Percentiles rank a stretch among this genome's conserved stretches.
phyloP scores from a whole-genome alignment of 2,888 invertebrate species.

The Xylocampa areola region DNA sequence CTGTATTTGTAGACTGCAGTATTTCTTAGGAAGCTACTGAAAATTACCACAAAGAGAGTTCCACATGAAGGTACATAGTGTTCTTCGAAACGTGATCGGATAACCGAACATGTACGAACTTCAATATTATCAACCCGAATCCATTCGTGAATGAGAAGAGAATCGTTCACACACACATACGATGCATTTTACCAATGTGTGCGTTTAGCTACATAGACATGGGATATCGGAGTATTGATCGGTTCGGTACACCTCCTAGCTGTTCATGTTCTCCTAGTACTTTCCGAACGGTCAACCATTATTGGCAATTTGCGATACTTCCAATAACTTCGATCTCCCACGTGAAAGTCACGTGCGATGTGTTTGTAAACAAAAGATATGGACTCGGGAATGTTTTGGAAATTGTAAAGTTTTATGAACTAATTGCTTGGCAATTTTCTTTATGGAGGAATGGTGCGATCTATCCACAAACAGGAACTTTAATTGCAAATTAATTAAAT shows the following conservation, averaged over 20 bases:
- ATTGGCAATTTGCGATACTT: slow-evolving; percentile 42
- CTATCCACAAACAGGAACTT: no score
- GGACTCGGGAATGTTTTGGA: neutral
- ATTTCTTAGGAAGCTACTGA: no score
- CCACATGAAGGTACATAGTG: neutral
- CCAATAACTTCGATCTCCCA: slow-evolving; percentile 32
- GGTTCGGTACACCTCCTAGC: slow-evolving; percentile 48
- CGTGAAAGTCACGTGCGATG: slow-evolving; percentile 6
- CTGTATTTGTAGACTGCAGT: no score
- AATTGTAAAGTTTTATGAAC: no score
- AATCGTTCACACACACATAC: slow-evolving; percentile 39
- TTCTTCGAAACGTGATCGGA: neutral
- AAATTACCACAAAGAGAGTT: slow-evolving; percentile 1
- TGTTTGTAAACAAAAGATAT: slow-evolving; percentile 26
- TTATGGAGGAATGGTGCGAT: no score
- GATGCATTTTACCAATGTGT: slow-evolving; percentile 31
- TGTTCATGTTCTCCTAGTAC: slow-evolving; percentile 46
- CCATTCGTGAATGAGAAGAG: slow-evolving; percentile 27
- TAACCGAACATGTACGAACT: slow-evolving; percentile 14
- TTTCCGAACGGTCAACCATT: slow-evolving; percentile 39
- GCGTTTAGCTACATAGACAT: slow-evolving; percentile 31
- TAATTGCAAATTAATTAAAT: no score
- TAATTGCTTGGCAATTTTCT: no score
- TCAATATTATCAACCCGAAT: slow-evolving; percentile 9
- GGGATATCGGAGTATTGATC: slow-evolving; percentile 51